Percentiles rank a stretch among this genome's conserved stretches.
Evolutionary conservation across 2,797 vertebrate species (phyloP).

Genomic region (Clarias platycephalus): DNA sequence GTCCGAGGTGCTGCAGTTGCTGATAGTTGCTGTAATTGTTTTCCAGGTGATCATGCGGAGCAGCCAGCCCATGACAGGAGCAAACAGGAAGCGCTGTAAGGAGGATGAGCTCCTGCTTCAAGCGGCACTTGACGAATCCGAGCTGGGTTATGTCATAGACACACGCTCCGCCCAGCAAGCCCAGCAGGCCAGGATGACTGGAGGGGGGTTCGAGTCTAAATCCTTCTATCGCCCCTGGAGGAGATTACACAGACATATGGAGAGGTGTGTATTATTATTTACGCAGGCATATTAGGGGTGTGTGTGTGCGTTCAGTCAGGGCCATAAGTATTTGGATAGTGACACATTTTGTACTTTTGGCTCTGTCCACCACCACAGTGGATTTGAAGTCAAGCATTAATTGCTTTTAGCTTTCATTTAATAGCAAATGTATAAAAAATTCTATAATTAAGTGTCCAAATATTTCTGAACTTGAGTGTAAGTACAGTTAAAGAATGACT

Average conservation of each 20-base stretch:
- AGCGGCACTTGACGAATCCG: constrained; percentile 66
- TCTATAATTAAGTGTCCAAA: too few species aligned
- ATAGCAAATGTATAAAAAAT: too few species aligned
- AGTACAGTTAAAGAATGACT: neutral
- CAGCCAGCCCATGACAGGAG: constrained; percentile 80
- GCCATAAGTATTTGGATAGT: too few species aligned
- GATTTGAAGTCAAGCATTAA: too few species aligned
- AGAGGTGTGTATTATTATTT: constrained; percentile 70
- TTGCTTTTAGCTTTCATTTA: too few species aligned
- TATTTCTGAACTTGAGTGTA: neutral
- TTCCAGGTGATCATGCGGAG: constrained; percentile 82
- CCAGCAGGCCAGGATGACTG: constrained; percentile 78
- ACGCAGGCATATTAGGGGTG: neutral
- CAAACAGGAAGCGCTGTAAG: constrained; percentile 78
- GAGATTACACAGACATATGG: constrained; percentile 79
- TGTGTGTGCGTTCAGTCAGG: neutral
- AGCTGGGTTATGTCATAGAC: constrained; percentile 80
- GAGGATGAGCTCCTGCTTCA: constrained; percentile 82
- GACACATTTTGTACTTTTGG: too few species aligned
- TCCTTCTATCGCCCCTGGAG: constrained; percentile 77
- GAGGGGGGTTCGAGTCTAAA: constrained; percentile 82
- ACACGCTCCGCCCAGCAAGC: constrained; percentile 79
- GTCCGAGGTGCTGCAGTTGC: neutral
- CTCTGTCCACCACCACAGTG: too few species aligned
- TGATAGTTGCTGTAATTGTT: neutral